Conservation (phyloP, 2,888 invertebrate species). For the Drosophila monieri region DNA sequence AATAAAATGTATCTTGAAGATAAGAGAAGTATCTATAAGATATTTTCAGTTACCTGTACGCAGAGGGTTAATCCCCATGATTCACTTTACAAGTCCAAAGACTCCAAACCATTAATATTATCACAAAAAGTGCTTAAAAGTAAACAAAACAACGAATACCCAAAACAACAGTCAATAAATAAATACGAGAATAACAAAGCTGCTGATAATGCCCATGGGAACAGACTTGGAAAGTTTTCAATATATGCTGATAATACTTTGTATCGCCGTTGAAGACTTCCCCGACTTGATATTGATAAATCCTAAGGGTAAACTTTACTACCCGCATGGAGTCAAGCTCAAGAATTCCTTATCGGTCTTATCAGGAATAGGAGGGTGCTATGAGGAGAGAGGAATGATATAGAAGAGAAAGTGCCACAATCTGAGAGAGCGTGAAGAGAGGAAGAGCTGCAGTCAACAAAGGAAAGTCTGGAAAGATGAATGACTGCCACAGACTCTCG, state of each 20-base stretch:
- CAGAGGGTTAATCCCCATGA: neutral
- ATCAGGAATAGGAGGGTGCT: neutral
- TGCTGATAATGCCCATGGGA: slow-evolving; percentile 5
- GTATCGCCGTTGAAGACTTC: neutral
- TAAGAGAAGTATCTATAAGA: neutral
- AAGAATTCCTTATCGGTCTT: neutral
- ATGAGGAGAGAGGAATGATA: neutral
- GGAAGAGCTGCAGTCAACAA: slow-evolving; percentile 10
- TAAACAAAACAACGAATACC: neutral
- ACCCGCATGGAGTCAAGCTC: neutral
- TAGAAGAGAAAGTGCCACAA: slow-evolving; percentile 10
- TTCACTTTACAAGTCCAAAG: neutral
- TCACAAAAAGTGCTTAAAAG: neutral
- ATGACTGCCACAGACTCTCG: neutral
- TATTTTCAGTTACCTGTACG: neutral
- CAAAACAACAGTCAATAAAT: slow-evolving; percentile 6
- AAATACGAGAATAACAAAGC: neutral
- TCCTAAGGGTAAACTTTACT: neutral
- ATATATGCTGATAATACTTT: no score
- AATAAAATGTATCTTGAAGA: neutral
- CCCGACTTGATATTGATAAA: neutral
- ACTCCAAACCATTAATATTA: neutral
- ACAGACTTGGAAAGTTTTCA: slow-evolving; percentile 7
- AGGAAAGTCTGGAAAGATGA: slow-evolving; percentile 13
- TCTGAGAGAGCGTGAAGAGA: slow-evolving; percentile 22